A percentile compares a stretch with the other conserved stretches of the same genome.
Conservation (phyloP, 1,140 invertebrate genomes). For the Drosophila navojoa region DNA sequence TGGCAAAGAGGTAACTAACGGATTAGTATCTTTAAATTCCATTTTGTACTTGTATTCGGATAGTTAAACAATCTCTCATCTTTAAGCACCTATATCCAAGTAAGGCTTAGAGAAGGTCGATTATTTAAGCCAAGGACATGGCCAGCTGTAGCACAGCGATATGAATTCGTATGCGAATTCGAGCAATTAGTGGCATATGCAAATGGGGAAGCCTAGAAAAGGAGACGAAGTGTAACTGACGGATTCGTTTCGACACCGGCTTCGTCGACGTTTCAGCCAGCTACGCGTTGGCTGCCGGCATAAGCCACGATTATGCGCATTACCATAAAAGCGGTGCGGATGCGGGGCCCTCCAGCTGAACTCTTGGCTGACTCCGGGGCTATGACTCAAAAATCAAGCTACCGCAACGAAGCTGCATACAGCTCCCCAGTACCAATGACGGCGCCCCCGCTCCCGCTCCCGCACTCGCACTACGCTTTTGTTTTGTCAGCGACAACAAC, state of each 20-base stretch:
- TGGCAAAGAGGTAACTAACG: no score
- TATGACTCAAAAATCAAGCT: conserved; percentile 79
- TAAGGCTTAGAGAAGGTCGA: background rate
- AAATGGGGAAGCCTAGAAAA: conserved; percentile 57
- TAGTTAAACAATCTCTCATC: background rate
- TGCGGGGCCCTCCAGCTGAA: conserved; percentile 57
- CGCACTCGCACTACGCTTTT: conserved; percentile 38
- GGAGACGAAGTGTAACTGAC: conserved; percentile 69
- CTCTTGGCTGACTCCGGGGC: conserved; percentile 54
- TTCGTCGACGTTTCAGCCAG: conserved; percentile 39
- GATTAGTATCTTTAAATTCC: no score
- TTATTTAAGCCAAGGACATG: conserved; percentile 47
- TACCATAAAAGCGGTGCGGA: conserved; percentile 68
- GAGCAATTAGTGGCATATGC: conserved; percentile 42
- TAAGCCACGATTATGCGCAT: conserved; percentile 44
- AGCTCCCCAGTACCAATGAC: conserved; percentile 12
- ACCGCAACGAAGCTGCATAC: conserved; percentile 68
- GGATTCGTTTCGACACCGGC: conserved; percentile 62
- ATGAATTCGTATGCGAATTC: conserved; percentile 15
- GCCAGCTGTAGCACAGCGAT: conserved; percentile 20
- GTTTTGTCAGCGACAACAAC: conserved; percentile 51
- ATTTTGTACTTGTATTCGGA: no score
- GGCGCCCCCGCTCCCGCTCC: background rate
- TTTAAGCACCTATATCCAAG: background rate
- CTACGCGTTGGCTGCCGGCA: conserved; percentile 20